A percentile compares a stretch with the other conserved stretches of the same genome.
Evolutionary conservation across 1,140 invertebrate genomes (phyloP).

Genomic region (Brachionus rubens): DNA sequence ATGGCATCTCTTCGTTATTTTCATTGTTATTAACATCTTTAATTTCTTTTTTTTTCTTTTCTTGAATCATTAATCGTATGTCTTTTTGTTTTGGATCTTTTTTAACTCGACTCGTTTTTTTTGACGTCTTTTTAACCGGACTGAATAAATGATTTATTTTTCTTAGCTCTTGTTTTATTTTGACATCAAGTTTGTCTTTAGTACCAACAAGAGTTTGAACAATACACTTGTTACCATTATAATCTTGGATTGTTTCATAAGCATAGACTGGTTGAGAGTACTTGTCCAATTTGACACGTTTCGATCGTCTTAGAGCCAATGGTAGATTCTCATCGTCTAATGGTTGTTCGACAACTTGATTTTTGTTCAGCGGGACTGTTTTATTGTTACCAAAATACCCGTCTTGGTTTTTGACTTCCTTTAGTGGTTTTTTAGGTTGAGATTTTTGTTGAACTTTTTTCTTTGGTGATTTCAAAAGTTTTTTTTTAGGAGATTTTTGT

Average conservation of each 20-base stretch:
- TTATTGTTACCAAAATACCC: slow-evolving; percentile 14
- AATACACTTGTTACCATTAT: neutral
- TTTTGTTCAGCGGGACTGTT: neutral
- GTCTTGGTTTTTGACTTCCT: neutral
- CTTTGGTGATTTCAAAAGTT: neutral
- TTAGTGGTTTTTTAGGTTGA: neutral
- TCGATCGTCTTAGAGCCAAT: neutral
- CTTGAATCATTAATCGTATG: neutral
- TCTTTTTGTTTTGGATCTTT: neutral
- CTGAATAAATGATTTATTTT: neutral
- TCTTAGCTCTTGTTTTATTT: neutral
- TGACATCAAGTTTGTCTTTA: neutral
- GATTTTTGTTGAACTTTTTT: neutral
- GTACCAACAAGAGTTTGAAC: neutral
- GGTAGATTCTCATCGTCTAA: neutral
- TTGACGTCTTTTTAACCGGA: neutral
- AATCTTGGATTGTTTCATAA: slow-evolving; percentile 13
- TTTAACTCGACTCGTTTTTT: neutral
- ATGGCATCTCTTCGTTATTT: neutral
- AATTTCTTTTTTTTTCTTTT: neutral
- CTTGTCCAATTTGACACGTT: slow-evolving; percentile 30
- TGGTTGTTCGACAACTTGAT: neutral
- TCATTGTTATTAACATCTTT: too few relatives aligned
- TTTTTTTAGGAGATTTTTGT: too few relatives aligned
- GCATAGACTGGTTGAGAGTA: slow-evolving; percentile 2